Percentiles rank a stretch among this genome's conserved stretches.
Evolutionary conservation across 2,797 vertebrate genomes (phyloP).

Genomic region (Kryptopterus vitreolus): DNA sequence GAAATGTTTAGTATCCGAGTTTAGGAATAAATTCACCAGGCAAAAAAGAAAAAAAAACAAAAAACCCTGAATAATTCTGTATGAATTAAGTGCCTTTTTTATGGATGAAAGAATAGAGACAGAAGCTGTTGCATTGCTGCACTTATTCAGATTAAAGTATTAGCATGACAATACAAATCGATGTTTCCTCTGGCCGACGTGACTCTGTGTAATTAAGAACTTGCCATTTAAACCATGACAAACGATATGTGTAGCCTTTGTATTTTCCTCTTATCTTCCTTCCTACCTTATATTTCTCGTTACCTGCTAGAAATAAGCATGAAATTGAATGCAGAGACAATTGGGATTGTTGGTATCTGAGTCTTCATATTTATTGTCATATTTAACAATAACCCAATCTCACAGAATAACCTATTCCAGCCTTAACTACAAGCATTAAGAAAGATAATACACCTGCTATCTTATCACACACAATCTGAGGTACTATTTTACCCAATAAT

Average conservation of each 20-base stretch:
- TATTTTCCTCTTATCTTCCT: background rate
- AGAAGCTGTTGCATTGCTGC: background rate
- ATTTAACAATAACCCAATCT: background rate
- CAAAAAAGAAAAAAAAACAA: too few species aligned
- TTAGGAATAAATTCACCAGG: too few species aligned
- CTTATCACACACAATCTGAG: background rate
- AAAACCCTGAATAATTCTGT: constrained; percentile 12
- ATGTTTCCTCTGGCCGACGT: background rate
- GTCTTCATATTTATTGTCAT: background rate
- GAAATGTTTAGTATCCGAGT: constrained; percentile 38
- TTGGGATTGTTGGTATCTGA: background rate
- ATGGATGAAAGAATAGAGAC: background rate
- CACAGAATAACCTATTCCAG: background rate
- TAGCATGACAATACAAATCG: constrained; percentile 23
- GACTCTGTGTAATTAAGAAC: constrained; percentile 20
- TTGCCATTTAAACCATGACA: constrained; percentile 6
- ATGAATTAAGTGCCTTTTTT: background rate
- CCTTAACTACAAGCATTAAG: background rate
- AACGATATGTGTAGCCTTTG: background rate
- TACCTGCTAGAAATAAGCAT: background rate
- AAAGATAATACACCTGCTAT: background rate
- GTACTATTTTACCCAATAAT: background rate
- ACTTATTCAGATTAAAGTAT: constrained; percentile 28
- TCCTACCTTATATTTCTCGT: background rate
- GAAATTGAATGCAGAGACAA: background rate